A percentile compares a stretch with the other conserved stretches of the same genome.
phyloP scores from a whole-genome alignment of 1,140 invertebrate genomes.

The Liolophura sinensis region DNA sequence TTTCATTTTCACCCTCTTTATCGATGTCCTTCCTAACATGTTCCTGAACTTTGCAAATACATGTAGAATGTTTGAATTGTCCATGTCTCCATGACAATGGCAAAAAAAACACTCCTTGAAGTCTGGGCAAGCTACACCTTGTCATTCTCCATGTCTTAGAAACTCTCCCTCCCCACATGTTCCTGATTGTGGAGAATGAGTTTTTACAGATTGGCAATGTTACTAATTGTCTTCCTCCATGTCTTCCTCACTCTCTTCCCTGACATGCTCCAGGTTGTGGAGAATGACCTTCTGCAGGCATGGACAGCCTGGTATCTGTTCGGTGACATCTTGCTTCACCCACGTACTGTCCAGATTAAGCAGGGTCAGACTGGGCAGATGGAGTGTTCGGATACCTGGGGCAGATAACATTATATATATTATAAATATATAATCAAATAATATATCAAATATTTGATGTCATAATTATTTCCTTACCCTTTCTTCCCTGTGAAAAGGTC shows the following conservation, averaged over 20 bases:
- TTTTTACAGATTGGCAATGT: conserved; percentile 9
- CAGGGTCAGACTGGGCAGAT: conserved; percentile 27
- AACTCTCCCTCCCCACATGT: conserved; percentile 22
- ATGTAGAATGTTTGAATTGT: no score
- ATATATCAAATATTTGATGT: no score
- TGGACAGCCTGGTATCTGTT: conserved; percentile 24
- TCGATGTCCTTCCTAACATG: no score
- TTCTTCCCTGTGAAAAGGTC: no score
- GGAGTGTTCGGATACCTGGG: conserved; percentile 27
- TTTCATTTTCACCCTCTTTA: no score
- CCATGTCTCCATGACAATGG: no score
- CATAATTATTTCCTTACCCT: no score
- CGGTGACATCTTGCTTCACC: conserved; percentile 22
- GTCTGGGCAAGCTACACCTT: no score
- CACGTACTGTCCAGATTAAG: conserved; percentile 41
- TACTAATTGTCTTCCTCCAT: conserved; percentile 13
- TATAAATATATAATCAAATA: no score
- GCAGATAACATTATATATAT: not conserved
- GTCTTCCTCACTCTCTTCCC: conserved; percentile 24
- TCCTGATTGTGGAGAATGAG: conserved; percentile 29
- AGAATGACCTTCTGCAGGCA: conserved; percentile 22
- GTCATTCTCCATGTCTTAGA: conserved; percentile 22
- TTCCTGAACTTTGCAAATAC: no score
- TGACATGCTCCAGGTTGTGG: conserved; percentile 29
- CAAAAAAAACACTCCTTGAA: no score